phyloP scores from a whole-genome alignment of 2,113 vertebrate species.

The Lophochroa leadbeateri region DNA sequence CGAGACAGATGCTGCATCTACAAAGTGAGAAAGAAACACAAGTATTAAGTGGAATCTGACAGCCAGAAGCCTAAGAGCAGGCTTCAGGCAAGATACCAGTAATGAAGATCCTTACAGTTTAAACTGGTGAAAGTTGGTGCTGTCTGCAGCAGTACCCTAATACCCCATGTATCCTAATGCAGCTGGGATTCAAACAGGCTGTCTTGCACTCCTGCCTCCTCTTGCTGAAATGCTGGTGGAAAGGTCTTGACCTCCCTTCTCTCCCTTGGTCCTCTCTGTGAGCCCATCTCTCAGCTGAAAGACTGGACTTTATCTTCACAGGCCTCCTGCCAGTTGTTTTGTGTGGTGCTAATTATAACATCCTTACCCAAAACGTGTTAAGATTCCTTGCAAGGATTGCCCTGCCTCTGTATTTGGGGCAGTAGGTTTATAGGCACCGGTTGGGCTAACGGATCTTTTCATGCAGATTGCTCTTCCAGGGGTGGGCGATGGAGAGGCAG shows the following conservation, averaged over 20 bases:
- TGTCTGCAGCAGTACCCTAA: background rate
- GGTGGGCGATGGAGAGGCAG: rapidly evolving
- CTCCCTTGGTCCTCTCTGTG: background rate
- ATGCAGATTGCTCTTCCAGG: background rate
- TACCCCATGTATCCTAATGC: background rate
- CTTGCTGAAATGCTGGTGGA: background rate
- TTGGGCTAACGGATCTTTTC: background rate
- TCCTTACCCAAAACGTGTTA: rapidly evolving
- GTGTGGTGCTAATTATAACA: background rate
- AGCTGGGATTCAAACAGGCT: background rate
- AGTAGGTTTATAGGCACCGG: background rate
- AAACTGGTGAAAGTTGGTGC: background rate
- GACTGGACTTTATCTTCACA: background rate
- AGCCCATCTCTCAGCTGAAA: background rate
- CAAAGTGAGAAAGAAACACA: constrained; percentile 19
- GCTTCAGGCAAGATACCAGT: background rate
- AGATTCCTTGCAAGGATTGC: background rate
- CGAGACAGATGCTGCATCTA: background rate
- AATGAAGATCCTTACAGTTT: background rate
- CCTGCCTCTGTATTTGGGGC: background rate
- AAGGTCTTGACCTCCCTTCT: background rate
- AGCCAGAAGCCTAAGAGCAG: background rate
- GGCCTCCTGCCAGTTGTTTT: background rate
- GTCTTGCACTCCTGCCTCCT: background rate
- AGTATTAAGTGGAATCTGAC: constrained; percentile 6